phyloP scores from a whole-genome alignment of 2,797 vertebrate genomes.

The Chloroceryle inda region DNA sequence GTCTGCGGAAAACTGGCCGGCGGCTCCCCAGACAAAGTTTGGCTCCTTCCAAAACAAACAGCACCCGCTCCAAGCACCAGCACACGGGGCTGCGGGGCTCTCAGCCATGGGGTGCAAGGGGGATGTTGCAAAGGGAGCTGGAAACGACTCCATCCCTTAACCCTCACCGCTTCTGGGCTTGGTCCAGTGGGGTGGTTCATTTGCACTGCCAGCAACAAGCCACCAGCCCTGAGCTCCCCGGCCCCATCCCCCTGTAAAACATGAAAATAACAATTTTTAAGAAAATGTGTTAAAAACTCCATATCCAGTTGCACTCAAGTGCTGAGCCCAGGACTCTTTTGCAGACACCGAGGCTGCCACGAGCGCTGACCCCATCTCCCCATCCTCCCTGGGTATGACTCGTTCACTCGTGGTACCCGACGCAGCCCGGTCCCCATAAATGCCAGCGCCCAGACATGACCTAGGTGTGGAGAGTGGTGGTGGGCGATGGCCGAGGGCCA shows the following conservation, averaged over 20 bases:
- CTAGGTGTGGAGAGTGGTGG: conserved; percentile 3
- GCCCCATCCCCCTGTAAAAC: neutral
- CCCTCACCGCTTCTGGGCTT: too few relatives aligned
- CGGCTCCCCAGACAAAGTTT: neutral
- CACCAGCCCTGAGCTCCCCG: too few relatives aligned
- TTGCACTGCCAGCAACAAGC: too few relatives aligned
- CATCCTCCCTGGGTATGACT: accelerated
- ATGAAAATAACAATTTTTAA: accelerated
- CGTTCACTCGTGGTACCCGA: neutral
- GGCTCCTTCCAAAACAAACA: conserved; percentile 18
- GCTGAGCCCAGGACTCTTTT: neutral
- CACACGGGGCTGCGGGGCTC: too few relatives aligned
- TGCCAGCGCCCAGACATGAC: neutral
- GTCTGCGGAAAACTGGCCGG: neutral
- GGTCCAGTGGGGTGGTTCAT: too few relatives aligned
- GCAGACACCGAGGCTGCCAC: neutral
- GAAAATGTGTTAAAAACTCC: accelerated
- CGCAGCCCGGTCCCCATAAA: neutral
- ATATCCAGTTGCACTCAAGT: accelerated
- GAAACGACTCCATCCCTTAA: too few relatives aligned
- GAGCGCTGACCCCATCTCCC: neutral
- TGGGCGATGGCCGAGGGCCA: neutral
- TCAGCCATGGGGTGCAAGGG: too few relatives aligned
- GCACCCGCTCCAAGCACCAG: neutral
- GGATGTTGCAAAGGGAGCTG: too few relatives aligned